Percentiles rank a stretch among this genome's conserved stretches.
Conservation (phyloP, 2,113 vertebrate species). For the Saimiri boliviensis region DNA sequence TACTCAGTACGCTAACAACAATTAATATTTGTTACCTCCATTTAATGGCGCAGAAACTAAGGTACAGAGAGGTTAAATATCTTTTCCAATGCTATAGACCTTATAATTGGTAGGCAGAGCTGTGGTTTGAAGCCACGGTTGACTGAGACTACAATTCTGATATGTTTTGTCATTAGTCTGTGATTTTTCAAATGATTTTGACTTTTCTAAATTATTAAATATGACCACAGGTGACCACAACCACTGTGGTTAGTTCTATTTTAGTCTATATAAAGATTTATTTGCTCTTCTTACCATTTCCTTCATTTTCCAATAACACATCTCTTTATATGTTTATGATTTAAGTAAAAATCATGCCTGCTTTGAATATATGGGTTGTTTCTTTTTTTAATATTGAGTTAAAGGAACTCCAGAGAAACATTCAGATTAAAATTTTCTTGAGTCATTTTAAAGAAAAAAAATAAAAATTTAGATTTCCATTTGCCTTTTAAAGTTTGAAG, state of each 20-base stretch:
- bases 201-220: neutral
- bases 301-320: neutral
- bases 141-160: neutral
- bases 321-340: conserved; percentile 32
- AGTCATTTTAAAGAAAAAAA: neutral
- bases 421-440: conserved; percentile 3
- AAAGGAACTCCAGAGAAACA: conserved; percentile 21
- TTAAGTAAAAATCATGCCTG: conserved; percentile 41
- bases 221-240: neutral
- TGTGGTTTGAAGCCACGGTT: neutral
- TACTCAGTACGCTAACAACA: neutral
- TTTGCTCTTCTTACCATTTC: neutral
- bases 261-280: neutral
- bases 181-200: neutral
- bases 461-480: neutral
- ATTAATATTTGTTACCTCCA: neutral
- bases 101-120: neutral
- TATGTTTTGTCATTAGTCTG: neutral
- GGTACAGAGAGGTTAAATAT: neutral
- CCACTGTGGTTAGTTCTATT: neutral
- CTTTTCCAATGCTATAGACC: neutral
- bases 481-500: conserved; percentile 25
- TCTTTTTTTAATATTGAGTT: conserved; percentile 21
- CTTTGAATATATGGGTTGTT: neutral
- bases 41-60: neutral